Evolutionary conservation across 2,888 invertebrate species (phyloP).

Genomic region (Latrodectus elegans): DNA sequence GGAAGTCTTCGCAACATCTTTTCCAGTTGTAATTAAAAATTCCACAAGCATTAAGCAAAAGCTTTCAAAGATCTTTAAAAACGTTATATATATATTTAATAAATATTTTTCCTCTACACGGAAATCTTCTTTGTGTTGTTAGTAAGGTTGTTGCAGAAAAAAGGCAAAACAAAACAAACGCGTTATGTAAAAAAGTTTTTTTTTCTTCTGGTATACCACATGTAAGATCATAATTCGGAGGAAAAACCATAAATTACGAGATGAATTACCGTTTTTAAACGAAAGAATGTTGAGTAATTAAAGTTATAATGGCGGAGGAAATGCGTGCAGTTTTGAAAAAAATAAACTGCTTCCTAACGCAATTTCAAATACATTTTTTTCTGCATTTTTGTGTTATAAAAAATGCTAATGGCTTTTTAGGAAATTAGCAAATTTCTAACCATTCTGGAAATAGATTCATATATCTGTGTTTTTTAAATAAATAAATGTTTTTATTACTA

Average conservation of each 20-base stretch:
- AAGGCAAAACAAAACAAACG: constrained; percentile 20
- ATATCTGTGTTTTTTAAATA: neutral
- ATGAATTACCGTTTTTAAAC: constrained; percentile 57
- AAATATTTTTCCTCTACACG: constrained; percentile 33
- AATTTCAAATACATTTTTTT: constrained; percentile 21
- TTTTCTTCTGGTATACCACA: constrained; percentile 18
- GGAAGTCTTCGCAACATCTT: constrained; percentile 2
- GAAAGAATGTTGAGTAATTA: constrained; percentile 66
- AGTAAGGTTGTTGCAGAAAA: neutral
- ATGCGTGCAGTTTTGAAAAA: constrained; percentile 2
- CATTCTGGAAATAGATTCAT: neutral
- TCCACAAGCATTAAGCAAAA: constrained; percentile 32
- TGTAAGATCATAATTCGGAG: constrained; percentile 47
- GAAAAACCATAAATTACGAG: constrained; percentile 58
- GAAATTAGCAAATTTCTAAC: constrained; percentile 9
- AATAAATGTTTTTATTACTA: too few relatives aligned
- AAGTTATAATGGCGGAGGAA: constrained; percentile 55
- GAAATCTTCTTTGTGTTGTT: constrained; percentile 16
- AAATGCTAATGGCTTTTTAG: constrained; percentile 50
- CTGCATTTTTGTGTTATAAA: neutral
- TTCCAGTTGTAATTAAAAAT: constrained; percentile 60
- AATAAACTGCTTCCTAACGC: constrained; percentile 27
- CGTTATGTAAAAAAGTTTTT: constrained; percentile 9
- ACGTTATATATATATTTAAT: constrained; percentile 16
- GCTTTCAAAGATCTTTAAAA: constrained; percentile 21